These are phyloP conservation scores for Acanthosoma haemorrhoidale DNA, from an alignment of 2,888 invertebrate genomes.

Conservation along the genomic window DNA sequence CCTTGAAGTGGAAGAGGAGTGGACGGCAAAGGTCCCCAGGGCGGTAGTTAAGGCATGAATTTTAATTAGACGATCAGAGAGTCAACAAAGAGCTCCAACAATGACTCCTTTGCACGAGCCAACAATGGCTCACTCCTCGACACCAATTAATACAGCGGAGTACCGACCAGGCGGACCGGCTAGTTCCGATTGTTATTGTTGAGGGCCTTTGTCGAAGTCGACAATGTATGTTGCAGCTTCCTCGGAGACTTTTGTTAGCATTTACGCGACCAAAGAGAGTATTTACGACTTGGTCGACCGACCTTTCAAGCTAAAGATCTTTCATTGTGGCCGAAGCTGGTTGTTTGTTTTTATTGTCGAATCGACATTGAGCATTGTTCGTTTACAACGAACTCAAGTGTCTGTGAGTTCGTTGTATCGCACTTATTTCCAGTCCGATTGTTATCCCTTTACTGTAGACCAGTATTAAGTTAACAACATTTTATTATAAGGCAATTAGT, in stretches of 20 bases:
- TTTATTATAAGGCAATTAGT: too few relatives aligned
- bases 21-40: not conserved
- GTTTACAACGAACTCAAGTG: too few relatives aligned
- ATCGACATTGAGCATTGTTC: too few relatives aligned
- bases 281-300: too few relatives aligned
- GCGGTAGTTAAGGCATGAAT: not conserved
- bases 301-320: too few relatives aligned
- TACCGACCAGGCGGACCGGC: not conserved
- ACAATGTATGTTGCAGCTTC: not conserved
- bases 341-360: too few relatives aligned
- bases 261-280: too few relatives aligned
- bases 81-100: not conserved
- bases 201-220: not conserved
- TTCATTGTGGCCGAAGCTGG: too few relatives aligned
- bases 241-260: not conserved
- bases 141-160: not conserved
- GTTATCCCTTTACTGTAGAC: too few relatives aligned
- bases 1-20: not conserved
- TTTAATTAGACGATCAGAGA: conserved; percentile 1
- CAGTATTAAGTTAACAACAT: too few relatives aligned
- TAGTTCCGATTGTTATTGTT: conserved; percentile 12
- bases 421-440: too few relatives aligned
- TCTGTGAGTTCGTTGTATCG: too few relatives aligned
- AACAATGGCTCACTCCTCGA: not conserved
- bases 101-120: not conserved